Evolutionary conservation across 2,888 invertebrate species (phyloP), one percentile per base, ranked within the genome.

Genomic region (Morinoia aosen): DNA sequence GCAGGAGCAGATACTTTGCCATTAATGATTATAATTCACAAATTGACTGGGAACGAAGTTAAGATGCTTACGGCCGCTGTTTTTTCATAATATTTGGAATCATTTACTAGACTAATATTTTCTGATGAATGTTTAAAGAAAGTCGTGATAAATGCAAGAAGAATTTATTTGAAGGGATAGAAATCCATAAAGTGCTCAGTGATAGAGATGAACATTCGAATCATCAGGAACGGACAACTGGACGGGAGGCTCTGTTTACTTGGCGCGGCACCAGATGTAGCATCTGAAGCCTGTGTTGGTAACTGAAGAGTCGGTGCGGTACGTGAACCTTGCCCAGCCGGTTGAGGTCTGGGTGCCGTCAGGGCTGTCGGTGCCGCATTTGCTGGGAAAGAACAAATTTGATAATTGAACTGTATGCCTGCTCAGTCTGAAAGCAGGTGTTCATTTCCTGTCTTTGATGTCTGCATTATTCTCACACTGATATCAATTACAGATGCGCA

Each of bases 261-360:
- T 88, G 8, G 57, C 90, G 58, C 93, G 91, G 88, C 96, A 96
- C 96, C 96, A 95, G 91, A 96, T 95, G 91, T 95, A 95, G 58
- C 96, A 96, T n/a, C 96, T 93, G 95, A 94, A 96, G 57, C 96
- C 96, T n/a, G 40, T 40, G 90, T 95, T 95, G 33, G 56, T 95
- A 39, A 61, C 95, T 5, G 88, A 4, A 16, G 58, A 33, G 94
- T 96, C 95, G 58, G 93, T 94, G 94, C 40, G 33, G 90, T 95
- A 96, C 58, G 96, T 96, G 93, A 96, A 64, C 33, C 96, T 94
- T 10, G 96, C 95, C 96, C 96, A 96, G n/a, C n/a, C n/a, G n/a
- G n/a, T n/a, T n/a, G n/a, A n/a, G n/a, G n/a, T n/a, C n/a, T n/a
- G n/a, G n/a, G 95, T 95, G 61, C 96, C 96, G 94, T 96, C 95